These are phyloP conservation scores for Argyresthia goedartella DNA, from an alignment of 2,888 invertebrate species.

Conservation along the genomic window DNA sequence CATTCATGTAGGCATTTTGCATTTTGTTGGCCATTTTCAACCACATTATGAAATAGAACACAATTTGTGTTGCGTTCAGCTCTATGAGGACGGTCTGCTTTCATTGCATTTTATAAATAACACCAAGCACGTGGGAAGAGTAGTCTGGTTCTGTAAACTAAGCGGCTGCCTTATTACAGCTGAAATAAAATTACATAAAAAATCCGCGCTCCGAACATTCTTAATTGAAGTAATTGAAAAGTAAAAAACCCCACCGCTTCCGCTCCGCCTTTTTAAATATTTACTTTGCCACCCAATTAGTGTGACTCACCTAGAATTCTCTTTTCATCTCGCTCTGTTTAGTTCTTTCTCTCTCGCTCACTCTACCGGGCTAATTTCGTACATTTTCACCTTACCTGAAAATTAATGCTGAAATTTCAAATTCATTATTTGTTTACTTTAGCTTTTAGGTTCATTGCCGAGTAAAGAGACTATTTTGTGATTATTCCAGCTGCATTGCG, in stretches of 20 bases:
- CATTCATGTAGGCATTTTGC: no score
- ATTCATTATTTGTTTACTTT: slow-evolving; percentile 25
- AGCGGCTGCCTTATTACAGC: slow-evolving; percentile 10
- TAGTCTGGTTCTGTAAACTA: no score
- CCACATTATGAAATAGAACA: no score
- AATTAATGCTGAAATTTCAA: slow-evolving; percentile 29
- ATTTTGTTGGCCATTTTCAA: no score
- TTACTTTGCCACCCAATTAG: slow-evolving; percentile 65
- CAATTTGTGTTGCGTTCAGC: no score
- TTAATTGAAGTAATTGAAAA: slow-evolving; percentile 63
- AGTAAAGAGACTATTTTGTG: background rate
- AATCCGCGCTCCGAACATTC: slow-evolving; percentile 29
- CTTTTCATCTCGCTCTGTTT: slow-evolving; percentile 21
- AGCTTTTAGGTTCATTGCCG: background rate
- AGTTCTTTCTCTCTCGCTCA: slow-evolving; percentile 15
- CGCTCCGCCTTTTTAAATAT: slow-evolving; percentile 58
- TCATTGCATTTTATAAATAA: no score
- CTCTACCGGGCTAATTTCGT: slow-evolving; percentile 31
- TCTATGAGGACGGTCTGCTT: no score
- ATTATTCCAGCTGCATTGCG: background rate
- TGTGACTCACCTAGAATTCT: slow-evolving; percentile 38
- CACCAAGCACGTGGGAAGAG: no score
- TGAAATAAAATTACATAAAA: slow-evolving; percentile 12
- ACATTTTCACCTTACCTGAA: slow-evolving; percentile 33
- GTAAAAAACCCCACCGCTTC: slow-evolving; percentile 48